phyloP scores from a whole-genome alignment of 1,140 invertebrate genomes.

The Aplysia californica region DNA sequence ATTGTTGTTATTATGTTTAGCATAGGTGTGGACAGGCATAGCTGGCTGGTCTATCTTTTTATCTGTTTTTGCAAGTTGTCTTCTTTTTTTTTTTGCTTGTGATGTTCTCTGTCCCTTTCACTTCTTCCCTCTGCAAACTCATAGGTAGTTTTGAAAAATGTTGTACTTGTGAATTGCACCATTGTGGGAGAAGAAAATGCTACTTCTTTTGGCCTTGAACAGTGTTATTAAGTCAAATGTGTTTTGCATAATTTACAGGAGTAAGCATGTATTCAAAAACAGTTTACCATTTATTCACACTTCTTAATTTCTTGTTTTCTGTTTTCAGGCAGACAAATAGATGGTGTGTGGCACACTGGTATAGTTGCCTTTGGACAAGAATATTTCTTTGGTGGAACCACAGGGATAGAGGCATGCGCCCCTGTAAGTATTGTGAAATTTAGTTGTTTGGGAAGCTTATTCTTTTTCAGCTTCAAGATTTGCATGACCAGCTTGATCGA shows the following conservation, averaged over 20 bases:
- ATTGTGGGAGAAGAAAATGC: too few relatives aligned
- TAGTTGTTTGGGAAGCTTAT: not conserved
- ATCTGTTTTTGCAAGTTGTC: too few relatives aligned
- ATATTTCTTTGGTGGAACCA: slow-evolving; percentile 87
- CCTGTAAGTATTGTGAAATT: slow-evolving; percentile 75
- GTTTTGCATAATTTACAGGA: not conserved
- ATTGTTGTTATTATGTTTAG: too few relatives aligned
- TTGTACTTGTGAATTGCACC: not conserved
- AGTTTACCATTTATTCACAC: not conserved
- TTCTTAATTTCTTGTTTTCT: not conserved
- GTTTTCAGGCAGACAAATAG: slow-evolving; percentile 78
- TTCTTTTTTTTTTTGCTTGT: too few relatives aligned
- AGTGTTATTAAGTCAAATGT: too few relatives aligned
- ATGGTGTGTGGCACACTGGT: slow-evolving; percentile 89
- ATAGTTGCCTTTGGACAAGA: slow-evolving; percentile 87
- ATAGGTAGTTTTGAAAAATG: not conserved
- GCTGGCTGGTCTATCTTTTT: too few relatives aligned
- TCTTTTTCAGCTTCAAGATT: not conserved
- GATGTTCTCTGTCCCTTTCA: too few relatives aligned
- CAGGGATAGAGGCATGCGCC: slow-evolving; percentile 80
- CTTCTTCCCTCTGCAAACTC: not conserved
- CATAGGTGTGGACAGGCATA: too few relatives aligned
- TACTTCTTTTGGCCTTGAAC: too few relatives aligned
- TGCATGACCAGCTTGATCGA: not conserved
- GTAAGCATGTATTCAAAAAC: not conserved